phyloP scores from a whole-genome alignment of 1,140 invertebrate species.

The Hydropsyche tenuis region DNA sequence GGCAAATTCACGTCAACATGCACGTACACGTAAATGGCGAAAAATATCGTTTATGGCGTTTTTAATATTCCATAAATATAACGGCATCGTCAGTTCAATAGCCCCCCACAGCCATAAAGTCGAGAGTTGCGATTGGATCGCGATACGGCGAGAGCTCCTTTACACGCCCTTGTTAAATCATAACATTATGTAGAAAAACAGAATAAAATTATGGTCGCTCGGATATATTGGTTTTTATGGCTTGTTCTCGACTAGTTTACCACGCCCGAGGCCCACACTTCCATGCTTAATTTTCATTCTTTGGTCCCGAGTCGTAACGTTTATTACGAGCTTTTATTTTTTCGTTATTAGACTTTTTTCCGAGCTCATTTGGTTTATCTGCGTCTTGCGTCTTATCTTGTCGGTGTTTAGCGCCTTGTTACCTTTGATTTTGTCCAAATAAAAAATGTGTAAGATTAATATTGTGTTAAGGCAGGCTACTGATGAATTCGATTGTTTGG shows the following conservation, averaged over 20 bases:
- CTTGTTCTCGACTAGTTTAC: conserved; percentile 42
- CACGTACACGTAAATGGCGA: too few species aligned
- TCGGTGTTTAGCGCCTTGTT: conserved; percentile 6
- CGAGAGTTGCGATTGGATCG: conserved; percentile 4
- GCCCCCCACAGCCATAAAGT: too few species aligned
- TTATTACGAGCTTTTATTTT: background rate
- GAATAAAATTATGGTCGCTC: conserved; percentile 42
- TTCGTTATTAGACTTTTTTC: conserved; percentile 8
- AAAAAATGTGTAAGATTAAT: conserved; percentile 4
- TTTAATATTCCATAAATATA: too few species aligned
- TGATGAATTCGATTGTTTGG: background rate
- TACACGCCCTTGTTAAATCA: conserved; percentile 46
- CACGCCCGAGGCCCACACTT: conserved; percentile 20
- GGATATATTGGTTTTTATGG: conserved; percentile 48
- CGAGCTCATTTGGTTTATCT: background rate
- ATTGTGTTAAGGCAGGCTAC: background rate
- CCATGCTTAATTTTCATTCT: conserved; percentile 3
- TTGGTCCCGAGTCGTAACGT: background rate
- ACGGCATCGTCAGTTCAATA: too few species aligned
- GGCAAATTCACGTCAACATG: too few species aligned
- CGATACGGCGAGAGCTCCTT: conserved; percentile 1
- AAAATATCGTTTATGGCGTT: too few species aligned
- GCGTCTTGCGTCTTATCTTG: background rate
- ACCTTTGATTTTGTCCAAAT: background rate
- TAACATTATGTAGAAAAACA: conserved; percentile 46